phyloP scores from a whole-genome alignment of 2,113 vertebrate genomes.

The Eidolon helvum region DNA sequence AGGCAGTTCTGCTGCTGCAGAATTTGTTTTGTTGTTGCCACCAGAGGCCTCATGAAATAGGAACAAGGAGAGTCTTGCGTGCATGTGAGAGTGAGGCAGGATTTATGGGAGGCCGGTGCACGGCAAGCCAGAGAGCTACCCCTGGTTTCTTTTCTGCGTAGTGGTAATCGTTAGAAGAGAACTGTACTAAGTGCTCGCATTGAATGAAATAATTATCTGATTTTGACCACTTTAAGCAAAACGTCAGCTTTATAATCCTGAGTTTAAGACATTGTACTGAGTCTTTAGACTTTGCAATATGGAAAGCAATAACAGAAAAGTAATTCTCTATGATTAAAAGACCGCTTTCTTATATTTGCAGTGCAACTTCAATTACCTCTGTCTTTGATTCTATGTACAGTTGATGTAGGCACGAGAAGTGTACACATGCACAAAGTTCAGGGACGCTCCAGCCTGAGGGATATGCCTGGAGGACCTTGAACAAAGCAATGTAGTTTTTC shows the following conservation, averaged over 20 bases:
- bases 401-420: background rate
- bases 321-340: background rate
- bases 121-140: background rate
- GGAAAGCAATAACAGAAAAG: background rate
- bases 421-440: background rate
- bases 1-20: background rate
- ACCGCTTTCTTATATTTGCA: background rate
- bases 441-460: background rate
- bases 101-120: background rate
- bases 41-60: background rate
- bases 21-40: background rate
- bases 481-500: background rate
- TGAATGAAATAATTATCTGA: background rate
- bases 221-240: background rate
- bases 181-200: background rate
- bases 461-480: background rate
- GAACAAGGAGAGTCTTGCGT: background rate
- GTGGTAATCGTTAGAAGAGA: background rate
- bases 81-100: fast-evolving
- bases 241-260: background rate
- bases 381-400: background rate
- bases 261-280: background rate
- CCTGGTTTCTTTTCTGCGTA: background rate
- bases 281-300: background rate
- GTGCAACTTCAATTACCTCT: background rate